phyloP scores from a whole-genome alignment of 2,797 vertebrate species.

The Coregonus suidteri region DNA sequence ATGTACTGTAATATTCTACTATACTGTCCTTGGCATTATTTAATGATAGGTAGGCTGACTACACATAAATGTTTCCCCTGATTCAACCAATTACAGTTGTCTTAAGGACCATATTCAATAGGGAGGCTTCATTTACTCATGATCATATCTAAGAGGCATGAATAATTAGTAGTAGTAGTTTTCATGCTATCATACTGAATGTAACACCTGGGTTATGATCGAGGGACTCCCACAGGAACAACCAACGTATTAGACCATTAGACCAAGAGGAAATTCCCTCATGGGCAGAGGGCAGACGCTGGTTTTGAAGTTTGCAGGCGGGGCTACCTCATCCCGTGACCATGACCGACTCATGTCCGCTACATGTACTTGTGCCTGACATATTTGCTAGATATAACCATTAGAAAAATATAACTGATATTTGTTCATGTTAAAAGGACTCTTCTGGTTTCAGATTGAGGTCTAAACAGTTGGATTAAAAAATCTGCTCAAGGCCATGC shows the following conservation, averaged over 20 bases:
- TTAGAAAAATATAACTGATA: too few species aligned
- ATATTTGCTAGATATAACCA: neutral
- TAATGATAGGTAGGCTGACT: neutral
- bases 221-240: too few species aligned
- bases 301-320: too few species aligned
- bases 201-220: too few species aligned
- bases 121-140: neutral
- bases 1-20: constrained; percentile 2
- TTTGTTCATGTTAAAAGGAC: too few species aligned
- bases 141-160: neutral
- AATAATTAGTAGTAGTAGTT: neutral
- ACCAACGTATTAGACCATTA: too few species aligned
- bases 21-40: constrained; percentile 10
- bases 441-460: neutral
- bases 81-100: constrained; percentile 1
- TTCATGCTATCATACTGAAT: neutral
- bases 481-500: neutral
- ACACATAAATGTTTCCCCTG: constrained; percentile 7
- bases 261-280: too few species aligned
- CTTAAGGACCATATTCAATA: neutral
- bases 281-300: too few species aligned
- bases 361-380: neutral
- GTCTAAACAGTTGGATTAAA: neutral
- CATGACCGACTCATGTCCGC: too few species aligned
- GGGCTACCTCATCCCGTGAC: too few species aligned